Evolutionary conservation across 2,113 vertebrate genomes (phyloP), one percentile per base, ranked within the genome.

Genomic region (Benitochromis conjunctus): DNA sequence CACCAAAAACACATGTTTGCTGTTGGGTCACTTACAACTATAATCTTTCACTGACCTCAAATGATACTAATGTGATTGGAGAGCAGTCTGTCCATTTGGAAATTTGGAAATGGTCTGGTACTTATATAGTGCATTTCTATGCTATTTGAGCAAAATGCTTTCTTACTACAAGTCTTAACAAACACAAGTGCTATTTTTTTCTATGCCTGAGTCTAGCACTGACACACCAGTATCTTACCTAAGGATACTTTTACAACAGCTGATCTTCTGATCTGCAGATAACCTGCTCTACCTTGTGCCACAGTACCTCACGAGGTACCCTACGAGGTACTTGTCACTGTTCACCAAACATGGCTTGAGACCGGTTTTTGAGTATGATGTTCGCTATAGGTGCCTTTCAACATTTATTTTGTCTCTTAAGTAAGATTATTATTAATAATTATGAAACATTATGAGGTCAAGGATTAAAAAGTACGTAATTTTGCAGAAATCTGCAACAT

Each of bases 21-120:
- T 10, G 5, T 69, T 43, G 41, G 85, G 81, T 80, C 74, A 85
- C 51, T 79, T 4, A 26, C 54, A 74, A 46, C 81, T 82, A 21
- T 34, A 86, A 81, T 88, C 62, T 80, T 81, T 46, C 79, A 64
- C 51, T 89, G 69, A 87, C 80, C 87, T 90, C 64, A 36, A 76
- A 84, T 57, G 36, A 78, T 14, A 34, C 46, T 54, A 69, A 76
- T n/a, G 43, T 76, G 46, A 51, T 4, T 51, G 26, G 43, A 76
- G 16, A 76, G 43, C 69, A 31, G 69, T 76, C 46, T 76, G 43
- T 51, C 26, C 16, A 51, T 71, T 46, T 14, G 16, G 12, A 46
- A 46, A 46, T 14, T 13, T 12, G 11, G 5, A 43, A 12, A 12
- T 43, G 41, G 43, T 46, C 12, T 14, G 43, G 43, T 3, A 5